Conservation (phyloP, 2,797 vertebrate species). For the Acipenser transmontanus region DNA sequence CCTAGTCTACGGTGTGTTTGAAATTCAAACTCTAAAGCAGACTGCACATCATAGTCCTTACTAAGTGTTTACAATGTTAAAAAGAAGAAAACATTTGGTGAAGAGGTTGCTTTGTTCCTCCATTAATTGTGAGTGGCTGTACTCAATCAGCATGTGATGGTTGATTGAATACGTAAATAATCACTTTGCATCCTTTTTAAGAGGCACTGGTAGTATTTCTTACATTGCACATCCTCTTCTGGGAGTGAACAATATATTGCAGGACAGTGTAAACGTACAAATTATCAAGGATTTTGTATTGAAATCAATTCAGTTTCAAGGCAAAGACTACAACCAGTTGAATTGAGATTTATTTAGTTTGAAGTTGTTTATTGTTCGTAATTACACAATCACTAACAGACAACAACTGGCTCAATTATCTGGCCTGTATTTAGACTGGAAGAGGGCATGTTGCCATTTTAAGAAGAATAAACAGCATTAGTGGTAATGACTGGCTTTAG, state of each 20-base stretch:
- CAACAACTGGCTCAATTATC: conserved; percentile 4
- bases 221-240: conserved; percentile 23
- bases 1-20: too few species aligned
- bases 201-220: conserved; percentile 46
- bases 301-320: conserved; percentile 11
- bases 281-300: too few species aligned
- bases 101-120: conserved; percentile 46
- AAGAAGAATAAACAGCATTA: conserved; percentile 7
- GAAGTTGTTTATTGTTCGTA: conserved; percentile 24
- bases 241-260: too few species aligned
- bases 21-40: too few species aligned
- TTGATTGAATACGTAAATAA: conserved; percentile 63
- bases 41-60: too few species aligned
- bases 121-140: conserved; percentile 35
- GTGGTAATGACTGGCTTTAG: neutral
- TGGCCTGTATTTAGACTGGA: conserved; percentile 16
- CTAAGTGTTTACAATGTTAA: conserved; percentile 33
- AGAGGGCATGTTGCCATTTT: neutral
- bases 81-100: conserved; percentile 14
- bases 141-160: conserved; percentile 52
- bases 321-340: conserved; percentile 16
- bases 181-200: conserved; percentile 39
- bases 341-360: conserved; percentile 21
- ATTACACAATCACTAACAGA: conserved; percentile 14
- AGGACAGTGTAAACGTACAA: too few species aligned